Evolutionary conservation across 1,140 invertebrate genomes (phyloP).

Genomic region (Pollicipes pollicipes): DNA sequence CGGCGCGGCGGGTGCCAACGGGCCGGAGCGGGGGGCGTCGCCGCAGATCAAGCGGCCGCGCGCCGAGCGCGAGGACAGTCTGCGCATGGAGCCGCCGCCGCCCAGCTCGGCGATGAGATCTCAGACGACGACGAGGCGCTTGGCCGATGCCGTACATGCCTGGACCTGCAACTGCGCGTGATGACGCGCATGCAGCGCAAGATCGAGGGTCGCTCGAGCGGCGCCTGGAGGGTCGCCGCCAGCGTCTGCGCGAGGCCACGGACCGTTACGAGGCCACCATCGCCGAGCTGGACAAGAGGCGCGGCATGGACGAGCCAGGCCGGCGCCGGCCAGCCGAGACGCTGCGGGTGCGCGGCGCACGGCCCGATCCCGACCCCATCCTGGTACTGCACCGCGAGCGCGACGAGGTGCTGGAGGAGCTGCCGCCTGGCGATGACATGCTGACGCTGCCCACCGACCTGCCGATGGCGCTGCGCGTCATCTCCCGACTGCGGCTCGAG

Average conservation of each 20-base stretch:
- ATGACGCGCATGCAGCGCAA: not conserved
- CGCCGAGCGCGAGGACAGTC: not conserved
- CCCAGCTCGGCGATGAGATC: not conserved
- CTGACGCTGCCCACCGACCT: not conserved
- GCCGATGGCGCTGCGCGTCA: not conserved
- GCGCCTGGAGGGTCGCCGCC: not conserved
- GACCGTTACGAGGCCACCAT: not conserved
- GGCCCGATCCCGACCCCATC: no score
- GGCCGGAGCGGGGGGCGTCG: conserved; percentile 32
- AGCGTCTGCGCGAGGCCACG: not conserved
- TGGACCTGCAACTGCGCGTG: not conserved
- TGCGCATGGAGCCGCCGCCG: not conserved
- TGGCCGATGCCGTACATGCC: not conserved
- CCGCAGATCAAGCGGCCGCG: not conserved
- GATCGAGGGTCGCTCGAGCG: not conserved
- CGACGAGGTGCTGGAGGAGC: not conserved
- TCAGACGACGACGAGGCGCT: not conserved
- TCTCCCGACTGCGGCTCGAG: not conserved
- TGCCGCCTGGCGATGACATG: not conserved
- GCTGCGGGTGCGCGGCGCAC: no score
- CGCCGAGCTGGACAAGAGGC: not conserved
- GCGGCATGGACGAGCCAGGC: not conserved
- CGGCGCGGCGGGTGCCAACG: no score
- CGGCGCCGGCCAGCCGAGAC: not conserved
- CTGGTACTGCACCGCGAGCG: not conserved